Base-by-base conservation (phyloP, 1,140 invertebrate species). In the Heliconius hermathena region DNA sequence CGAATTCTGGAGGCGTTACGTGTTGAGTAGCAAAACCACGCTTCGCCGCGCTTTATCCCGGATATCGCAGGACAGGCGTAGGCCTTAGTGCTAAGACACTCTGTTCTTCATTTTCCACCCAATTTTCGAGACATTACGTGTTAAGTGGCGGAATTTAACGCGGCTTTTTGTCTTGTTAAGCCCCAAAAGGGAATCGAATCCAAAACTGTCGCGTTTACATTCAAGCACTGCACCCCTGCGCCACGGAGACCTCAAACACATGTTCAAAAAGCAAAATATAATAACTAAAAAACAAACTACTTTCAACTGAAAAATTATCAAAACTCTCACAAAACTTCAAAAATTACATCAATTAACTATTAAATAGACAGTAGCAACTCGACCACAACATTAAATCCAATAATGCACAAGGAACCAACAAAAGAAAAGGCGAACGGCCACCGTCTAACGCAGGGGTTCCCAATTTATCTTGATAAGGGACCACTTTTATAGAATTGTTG, bases 391-490 rank as follows among this genome's bases (percentile, higher is more conserved):
- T 29, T 4, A 26, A n/a, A 66, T 66, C 16, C 26, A 66, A 66
- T 66, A 66, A 29, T 29, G 60, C 16, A 66, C 60, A 29, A 29
- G 60, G 26, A 26, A 29, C 22, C 26, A 66, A 66, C 60, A 66
- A 66, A 66, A 66, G 60, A 66, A 66, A 66, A 29, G 60, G 60
- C 60, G 60, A 66, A 66, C 26, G 60, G 26, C 26, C 60, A 16
- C 26, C 60, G 60, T 66, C 26, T 66, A 66, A 66, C 60, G 60
- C 26, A 26, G 26, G 26, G 26, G 26, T 26, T 26, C 26, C 26
- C 26, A 26, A 26, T 26, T 26, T 26, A 1, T 26, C 26, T 26
- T 26, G 26, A 26, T 26, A 1, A 26, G 26, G 26, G 26, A 26
- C 26, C 26, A 26, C 26, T 26, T 26, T 26, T 26, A 26, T 26